Conservation (phyloP, 2,113 vertebrate species). For the Hippocampus abdominalis region DNA sequence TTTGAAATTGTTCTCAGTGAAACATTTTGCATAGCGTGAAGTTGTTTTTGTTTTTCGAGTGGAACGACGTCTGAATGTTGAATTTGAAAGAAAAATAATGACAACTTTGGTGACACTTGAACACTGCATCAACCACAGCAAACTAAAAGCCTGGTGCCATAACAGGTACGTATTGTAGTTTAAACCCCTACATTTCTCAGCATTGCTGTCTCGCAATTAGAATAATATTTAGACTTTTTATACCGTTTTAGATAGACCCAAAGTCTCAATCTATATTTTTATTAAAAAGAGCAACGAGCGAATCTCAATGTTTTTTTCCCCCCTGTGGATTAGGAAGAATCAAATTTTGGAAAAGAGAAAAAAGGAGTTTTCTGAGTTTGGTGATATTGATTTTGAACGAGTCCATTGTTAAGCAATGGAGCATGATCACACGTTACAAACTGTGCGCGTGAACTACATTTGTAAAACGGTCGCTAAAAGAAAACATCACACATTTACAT, state of each 20-base stretch:
- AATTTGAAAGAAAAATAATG: neutral
- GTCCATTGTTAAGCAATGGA: neutral
- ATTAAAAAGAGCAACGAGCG: neutral
- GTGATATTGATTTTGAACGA: neutral
- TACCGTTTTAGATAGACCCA: neutral
- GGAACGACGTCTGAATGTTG: conserved; percentile 14
- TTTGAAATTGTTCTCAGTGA: conserved; percentile 36
- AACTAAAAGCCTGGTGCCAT: neutral
- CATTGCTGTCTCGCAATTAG: neutral
- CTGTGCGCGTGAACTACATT: neutral
- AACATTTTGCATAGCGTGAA: conserved; percentile 58
- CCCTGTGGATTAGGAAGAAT: too few species aligned
- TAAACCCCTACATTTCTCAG: neutral
- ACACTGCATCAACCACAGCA: neutral
- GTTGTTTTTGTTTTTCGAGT: conserved; percentile 38
- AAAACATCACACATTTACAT: neutral
- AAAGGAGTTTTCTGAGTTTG: neutral
- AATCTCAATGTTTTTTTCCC: too few species aligned
- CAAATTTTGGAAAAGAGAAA: too few species aligned
- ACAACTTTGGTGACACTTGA: neutral
- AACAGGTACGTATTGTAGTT: too few species aligned
- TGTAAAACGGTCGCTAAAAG: neutral
- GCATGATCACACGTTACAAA: neutral
- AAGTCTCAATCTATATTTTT: neutral
- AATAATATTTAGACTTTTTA: neutral